Conservation (phyloP, 2,888 invertebrate species). For the Chrysodeixis includens region DNA sequence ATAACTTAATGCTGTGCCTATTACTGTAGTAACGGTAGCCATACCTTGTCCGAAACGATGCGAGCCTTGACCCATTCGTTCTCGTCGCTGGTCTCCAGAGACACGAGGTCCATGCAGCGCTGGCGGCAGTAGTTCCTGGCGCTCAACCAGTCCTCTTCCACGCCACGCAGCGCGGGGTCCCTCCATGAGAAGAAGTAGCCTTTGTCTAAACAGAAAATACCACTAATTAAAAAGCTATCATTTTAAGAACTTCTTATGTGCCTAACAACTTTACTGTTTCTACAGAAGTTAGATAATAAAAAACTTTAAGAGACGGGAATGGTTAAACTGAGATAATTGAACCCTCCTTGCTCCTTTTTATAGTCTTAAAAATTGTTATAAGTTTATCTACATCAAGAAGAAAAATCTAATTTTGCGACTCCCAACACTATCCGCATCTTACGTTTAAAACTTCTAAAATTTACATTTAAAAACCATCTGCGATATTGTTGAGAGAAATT, state of each 20-base stretch:
- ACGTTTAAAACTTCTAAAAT: background rate
- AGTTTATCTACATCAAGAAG: too few species aligned
- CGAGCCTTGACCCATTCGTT: constrained; percentile 96
- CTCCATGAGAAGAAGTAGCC: constrained; percentile 97
- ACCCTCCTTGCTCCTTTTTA: too few species aligned
- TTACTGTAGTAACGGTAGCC: too few species aligned
- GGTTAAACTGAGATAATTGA: too few species aligned
- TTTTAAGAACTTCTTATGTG: background rate
- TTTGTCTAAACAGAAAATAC: constrained; percentile 84
- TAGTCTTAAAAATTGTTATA: too few species aligned
- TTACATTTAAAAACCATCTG: background rate
- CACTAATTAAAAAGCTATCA: background rate
- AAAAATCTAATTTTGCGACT: too few species aligned
- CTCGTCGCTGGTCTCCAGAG: constrained; percentile 95
- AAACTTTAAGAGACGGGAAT: too few species aligned
- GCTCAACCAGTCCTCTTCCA: constrained; percentile 95
- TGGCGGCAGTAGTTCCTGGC: constrained; percentile 96
- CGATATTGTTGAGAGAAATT: background rate
- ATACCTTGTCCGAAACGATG: constrained; percentile 93
- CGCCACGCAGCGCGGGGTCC: constrained; percentile 92
- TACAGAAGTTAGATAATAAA: too few species aligned
- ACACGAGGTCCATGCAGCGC: constrained; percentile 97
- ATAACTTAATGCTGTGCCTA: too few species aligned
- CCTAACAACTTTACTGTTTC: too few species aligned
- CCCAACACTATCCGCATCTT: too few species aligned